Base-by-base conservation (phyloP, 2,888 invertebrate genomes). In the Anticlea derivata region DNA sequence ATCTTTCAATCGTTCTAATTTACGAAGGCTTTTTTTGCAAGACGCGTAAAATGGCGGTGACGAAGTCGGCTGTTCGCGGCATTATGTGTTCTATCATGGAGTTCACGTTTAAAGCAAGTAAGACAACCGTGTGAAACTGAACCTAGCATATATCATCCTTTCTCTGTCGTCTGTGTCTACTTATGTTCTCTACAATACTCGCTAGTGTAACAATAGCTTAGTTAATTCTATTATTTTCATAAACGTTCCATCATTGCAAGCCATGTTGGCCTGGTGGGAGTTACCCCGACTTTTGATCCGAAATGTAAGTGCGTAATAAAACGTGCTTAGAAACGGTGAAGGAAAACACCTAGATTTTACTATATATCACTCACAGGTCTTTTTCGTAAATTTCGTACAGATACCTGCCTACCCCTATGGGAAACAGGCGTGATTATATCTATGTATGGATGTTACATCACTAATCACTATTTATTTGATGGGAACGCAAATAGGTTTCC, bases 31-130 rank as follows among this genome's bases (percentile, higher is more conserved):
- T 48, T 46, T 46, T 37, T 55, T 43, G n/a, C 12, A 29, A 50
- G 11, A 35, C 30, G 39, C 27, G 50, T 30, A 66, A 72, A 53
- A 88, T 88, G 88, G 81, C 87, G 26, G 74, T 84, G 47, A 89
- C 90, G 8, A 89, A 86, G 67, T 83, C 88, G 34, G 82, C 80
- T 43, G 86, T 90, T 41, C 86, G 90, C 52, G 90, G 90, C 54
- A 80, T 89, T 63, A 90, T 90, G 90, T 90, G 88, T 66, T 83
- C 88, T 51, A 79, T 90, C 60, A 86, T 90, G 88, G 90, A 90
- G 73, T 83, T 90, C 65, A 90, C 90, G 55, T 90, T 90, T 66
- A 89, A 83, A 90, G 90, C 90, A 85, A 90, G 90, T 90, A 88
- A 89, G 62, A 55, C 41, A 17, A 39, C 43, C 41, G 54, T 26